Conservation (phyloP, 1,140 invertebrate species). For the Sipha flava region DNA sequence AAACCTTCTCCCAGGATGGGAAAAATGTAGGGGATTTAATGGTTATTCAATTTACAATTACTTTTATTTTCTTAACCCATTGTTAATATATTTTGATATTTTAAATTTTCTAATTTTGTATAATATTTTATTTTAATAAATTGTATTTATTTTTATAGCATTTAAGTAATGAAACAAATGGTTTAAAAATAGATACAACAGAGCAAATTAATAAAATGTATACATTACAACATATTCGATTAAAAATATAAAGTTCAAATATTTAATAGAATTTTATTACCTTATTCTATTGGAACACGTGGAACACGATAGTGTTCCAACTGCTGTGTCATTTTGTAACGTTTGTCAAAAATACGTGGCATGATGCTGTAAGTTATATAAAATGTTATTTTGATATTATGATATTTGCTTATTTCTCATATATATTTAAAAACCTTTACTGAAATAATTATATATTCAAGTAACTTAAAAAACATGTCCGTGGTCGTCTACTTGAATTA, state of each 20-base stretch:
- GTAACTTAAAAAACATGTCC: conserved; percentile 40
- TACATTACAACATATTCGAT: background rate
- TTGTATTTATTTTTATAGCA: background rate
- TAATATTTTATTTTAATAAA: background rate
- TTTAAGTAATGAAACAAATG: background rate
- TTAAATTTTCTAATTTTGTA: no score
- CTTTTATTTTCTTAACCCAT: no score
- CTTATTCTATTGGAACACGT: conserved; percentile 42
- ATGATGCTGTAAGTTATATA: conserved; percentile 51
- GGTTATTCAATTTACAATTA: background rate
- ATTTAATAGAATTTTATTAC: background rate
- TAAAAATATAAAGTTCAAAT: no score
- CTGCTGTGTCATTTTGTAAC: conserved; percentile 58
- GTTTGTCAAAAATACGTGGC: conserved; percentile 71
- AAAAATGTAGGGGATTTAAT: background rate
- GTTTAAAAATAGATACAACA: background rate
- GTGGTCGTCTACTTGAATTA: conserved; percentile 38
- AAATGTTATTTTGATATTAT: no score
- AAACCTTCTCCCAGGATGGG: no score
- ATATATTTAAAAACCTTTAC: background rate
- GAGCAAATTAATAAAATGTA: background rate
- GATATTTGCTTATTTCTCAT: background rate
- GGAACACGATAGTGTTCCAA: conserved; percentile 54
- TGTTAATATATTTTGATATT: background rate
- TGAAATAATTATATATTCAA: conserved; percentile 33